These are phyloP conservation scores for Drosophila meridiana DNA, from an alignment of 2,888 invertebrate genomes.

Conservation along the genomic window DNA sequence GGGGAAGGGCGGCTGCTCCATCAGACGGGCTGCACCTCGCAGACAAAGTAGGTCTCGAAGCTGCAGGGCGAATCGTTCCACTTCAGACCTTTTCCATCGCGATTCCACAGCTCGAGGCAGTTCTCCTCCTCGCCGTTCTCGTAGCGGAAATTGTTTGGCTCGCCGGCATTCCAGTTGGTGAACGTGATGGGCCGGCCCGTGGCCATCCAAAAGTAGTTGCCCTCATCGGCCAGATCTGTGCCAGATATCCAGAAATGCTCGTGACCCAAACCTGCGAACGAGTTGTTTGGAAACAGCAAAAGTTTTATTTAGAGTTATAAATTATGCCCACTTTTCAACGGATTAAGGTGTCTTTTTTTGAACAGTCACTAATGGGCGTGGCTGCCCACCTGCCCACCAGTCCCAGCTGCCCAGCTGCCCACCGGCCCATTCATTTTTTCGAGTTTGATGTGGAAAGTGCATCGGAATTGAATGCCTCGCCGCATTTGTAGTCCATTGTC, in stretches of 20 bases:
- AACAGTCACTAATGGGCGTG: constrained; percentile 28
- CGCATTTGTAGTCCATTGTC: constrained; percentile 33
- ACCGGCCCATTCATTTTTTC: constrained; percentile 55
- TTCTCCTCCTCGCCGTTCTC: constrained; percentile 97
- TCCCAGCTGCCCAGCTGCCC: not conserved
- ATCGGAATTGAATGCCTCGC: constrained; percentile 46
- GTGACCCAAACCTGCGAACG: constrained; percentile 90
- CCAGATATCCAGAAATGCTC: constrained; percentile 98
- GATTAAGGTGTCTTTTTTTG: not conserved
- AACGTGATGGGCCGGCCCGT: constrained; percentile 95
- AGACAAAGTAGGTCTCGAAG: constrained; percentile 96
- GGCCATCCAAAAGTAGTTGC: constrained; percentile 97
- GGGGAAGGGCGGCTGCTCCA: constrained; percentile 10
- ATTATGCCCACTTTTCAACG: constrained; percentile 16
- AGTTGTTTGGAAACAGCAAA: constrained; percentile 3
- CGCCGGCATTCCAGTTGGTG: constrained; percentile 97
- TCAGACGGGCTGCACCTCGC: constrained; percentile 89
- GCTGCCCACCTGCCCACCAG: constrained; percentile 13
- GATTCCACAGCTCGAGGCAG: constrained; percentile 94
- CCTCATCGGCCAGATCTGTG: constrained; percentile 95
- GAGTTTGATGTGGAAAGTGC: constrained; percentile 57
- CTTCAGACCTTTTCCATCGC: constrained; percentile 95
- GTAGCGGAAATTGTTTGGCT: constrained; percentile 95
- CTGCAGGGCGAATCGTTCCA: constrained; percentile 98
- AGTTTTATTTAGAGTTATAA: constrained; percentile 5